Conservation (phyloP, 2,888 invertebrate genomes). For the Cheilosia scutellata region DNA sequence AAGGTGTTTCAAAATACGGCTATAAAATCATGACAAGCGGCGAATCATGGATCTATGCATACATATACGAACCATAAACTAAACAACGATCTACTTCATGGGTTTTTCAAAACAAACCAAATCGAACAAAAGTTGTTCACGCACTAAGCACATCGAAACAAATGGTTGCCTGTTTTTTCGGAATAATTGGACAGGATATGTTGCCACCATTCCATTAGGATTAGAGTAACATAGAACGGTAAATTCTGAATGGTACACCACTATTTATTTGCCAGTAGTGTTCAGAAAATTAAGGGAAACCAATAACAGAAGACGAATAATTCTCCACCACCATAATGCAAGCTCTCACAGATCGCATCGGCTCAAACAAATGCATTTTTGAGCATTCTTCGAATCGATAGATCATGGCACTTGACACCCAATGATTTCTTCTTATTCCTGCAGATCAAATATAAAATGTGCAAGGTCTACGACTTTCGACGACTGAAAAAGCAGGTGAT, state of each 20-base stretch:
- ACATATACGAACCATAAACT: slow-evolving; percentile 58
- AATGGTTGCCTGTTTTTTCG: neutral
- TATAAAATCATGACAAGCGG: no score
- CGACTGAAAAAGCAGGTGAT: neutral
- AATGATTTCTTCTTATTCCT: neutral
- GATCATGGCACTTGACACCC: no score
- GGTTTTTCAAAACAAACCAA: slow-evolving; percentile 61
- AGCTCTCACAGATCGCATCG: neutral
- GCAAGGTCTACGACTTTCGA: neutral
- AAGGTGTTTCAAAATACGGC: no score
- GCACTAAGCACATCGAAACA: slow-evolving; percentile 47
- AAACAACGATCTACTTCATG: slow-evolving; percentile 56
- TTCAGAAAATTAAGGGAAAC: neutral
- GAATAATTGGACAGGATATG: neutral
- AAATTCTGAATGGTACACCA: neutral
- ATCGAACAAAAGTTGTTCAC: slow-evolving; percentile 63
- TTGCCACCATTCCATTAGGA: neutral
- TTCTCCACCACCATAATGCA: neutral
- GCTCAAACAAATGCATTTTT: no score
- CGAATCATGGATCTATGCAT: slow-evolving; percentile 18
- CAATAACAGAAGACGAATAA: no score
- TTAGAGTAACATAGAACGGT: neutral
- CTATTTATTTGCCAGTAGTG: neutral
- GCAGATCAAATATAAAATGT: slow-evolving; percentile 1
- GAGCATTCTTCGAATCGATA: no score